Conservation (phyloP, 2,113 vertebrate species). For the Triplophysa tibetana region DNA sequence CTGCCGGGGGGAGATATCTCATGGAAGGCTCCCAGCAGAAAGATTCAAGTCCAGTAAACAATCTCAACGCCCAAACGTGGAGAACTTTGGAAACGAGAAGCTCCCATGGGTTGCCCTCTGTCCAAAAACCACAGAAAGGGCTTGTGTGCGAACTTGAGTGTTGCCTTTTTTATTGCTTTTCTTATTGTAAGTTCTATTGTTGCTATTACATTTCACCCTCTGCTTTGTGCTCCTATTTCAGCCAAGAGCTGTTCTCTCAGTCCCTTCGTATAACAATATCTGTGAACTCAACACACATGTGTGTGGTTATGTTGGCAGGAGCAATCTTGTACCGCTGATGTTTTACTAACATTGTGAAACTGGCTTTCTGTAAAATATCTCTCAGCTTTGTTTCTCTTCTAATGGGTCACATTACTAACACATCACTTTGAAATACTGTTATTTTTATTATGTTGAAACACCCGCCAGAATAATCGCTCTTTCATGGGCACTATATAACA, state of each 20-base stretch:
- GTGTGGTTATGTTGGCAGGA: constrained; percentile 59
- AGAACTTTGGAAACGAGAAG: constrained; percentile 68
- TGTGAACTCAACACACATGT: constrained; percentile 55
- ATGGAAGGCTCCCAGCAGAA: constrained; percentile 68
- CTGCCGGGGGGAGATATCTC: constrained; percentile 70
- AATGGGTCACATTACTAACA: constrained; percentile 24
- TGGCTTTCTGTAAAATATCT: constrained; percentile 39
- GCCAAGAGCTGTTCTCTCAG: constrained; percentile 47
- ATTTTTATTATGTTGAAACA: neutral
- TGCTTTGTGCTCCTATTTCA: constrained; percentile 47
- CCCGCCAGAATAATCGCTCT: neutral
- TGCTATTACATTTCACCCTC: constrained; percentile 54
- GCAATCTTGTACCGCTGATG: constrained; percentile 52
- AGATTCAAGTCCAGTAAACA: constrained; percentile 71
- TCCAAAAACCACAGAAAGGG: constrained; percentile 72
- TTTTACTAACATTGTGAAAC: constrained; percentile 59
- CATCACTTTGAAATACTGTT: constrained; percentile 14
- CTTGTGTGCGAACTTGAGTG: constrained; percentile 58
- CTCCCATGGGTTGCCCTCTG: constrained; percentile 66
- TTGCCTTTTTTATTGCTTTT: constrained; percentile 43
- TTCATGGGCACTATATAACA: neutral
- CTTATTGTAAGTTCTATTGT: constrained; percentile 27
- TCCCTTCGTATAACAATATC: constrained; percentile 58
- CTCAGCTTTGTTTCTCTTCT: constrained; percentile 37
- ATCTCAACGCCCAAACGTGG: constrained; percentile 67